A percentile compares a stretch with the other conserved stretches of the same genome.
phyloP scores from a whole-genome alignment of 2,113 vertebrate genomes.

The Grallaria varia region DNA sequence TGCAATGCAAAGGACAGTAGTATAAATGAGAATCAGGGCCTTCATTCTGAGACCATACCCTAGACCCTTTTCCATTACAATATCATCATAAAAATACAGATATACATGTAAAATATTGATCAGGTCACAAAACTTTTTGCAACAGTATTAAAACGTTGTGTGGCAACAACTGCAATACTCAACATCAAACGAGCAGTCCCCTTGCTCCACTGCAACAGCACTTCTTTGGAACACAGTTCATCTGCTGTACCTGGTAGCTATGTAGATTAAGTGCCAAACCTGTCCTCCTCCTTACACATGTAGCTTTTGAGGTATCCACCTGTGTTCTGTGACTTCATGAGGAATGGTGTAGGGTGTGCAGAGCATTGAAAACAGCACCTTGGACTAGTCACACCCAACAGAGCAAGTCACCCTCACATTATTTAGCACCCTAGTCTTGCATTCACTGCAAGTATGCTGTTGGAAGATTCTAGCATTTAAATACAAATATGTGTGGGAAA shows the following conservation, averaged over 20 bases:
- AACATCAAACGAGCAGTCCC: background rate
- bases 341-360: background rate
- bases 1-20: background rate
- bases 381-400: background rate
- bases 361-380: background rate
- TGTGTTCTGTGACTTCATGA: background rate
- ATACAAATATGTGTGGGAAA: background rate
- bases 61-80: slow-evolving; percentile 13
- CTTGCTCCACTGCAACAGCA: background rate
- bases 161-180: background rate
- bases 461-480: background rate
- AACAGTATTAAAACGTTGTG: slow-evolving; percentile 4
- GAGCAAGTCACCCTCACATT: background rate
- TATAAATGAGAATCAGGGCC: background rate
- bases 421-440: background rate
- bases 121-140: slow-evolving; percentile 39
- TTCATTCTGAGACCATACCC: slow-evolving; percentile 3
- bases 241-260: background rate
- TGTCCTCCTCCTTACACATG: fast-evolving
- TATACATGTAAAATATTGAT: slow-evolving; percentile 39
- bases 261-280: background rate
- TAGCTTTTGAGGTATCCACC: background rate
- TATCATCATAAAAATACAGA: slow-evolving; percentile 23
- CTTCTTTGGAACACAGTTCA: background rate
- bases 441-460: background rate